These are phyloP conservation scores for Silvanus unidentatus DNA, from an alignment of 2,888 invertebrate genomes.

Conservation along the genomic window DNA sequence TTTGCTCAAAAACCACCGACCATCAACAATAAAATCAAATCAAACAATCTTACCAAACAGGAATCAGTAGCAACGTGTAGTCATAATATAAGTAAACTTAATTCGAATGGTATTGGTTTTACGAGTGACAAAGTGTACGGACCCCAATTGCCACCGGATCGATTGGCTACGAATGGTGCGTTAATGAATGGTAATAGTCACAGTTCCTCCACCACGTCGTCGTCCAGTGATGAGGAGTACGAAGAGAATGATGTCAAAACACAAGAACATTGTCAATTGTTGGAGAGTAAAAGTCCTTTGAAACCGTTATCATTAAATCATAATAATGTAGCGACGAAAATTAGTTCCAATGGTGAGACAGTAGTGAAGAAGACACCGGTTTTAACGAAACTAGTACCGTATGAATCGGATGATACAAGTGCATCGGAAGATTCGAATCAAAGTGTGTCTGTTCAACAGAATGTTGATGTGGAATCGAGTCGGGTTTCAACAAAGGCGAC, in stretches of 20 bases:
- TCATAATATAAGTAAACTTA: conserved; percentile 5
- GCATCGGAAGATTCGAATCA: conserved; percentile 38
- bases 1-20: conserved; percentile 26
- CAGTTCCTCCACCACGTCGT: conserved; percentile 13
- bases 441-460: conserved; percentile 9
- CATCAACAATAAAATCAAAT: conserved; percentile 13
- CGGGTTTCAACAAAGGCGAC: conserved; percentile 33
- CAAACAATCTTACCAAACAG: conserved; percentile 1
- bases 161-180: conserved; percentile 18
- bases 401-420: conserved; percentile 44
- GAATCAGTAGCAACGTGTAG: conserved; percentile 5
- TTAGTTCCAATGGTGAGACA: not conserved
- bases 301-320: not conserved
- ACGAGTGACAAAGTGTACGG: conserved; percentile 40
- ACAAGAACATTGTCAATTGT: too few relatives aligned
- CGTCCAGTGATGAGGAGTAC: conserved; percentile 25
- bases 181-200: conserved; percentile 21
- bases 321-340: not conserved
- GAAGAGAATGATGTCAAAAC: conserved; percentile 10
- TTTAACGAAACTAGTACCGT: conserved; percentile 42
- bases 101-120: conserved; percentile 31
- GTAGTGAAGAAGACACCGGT: conserved; percentile 13
- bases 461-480: conserved; percentile 15
- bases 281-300: not conserved
- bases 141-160: conserved; percentile 39